These are phyloP conservation scores for Apamea crenata DNA, from an alignment of 2,888 invertebrate species.

Conservation along the genomic window DNA sequence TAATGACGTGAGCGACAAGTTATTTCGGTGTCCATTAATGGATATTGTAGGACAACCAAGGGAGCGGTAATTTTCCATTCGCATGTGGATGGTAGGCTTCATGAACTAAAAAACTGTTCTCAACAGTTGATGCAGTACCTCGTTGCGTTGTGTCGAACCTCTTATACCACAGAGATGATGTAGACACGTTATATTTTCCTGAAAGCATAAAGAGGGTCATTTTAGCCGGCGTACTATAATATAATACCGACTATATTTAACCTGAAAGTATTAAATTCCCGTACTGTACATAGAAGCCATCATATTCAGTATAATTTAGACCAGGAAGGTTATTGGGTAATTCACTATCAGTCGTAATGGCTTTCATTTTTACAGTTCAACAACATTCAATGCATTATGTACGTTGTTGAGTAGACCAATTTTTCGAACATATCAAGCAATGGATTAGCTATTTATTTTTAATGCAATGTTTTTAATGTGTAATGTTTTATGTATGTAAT, in stretches of 20 bases:
- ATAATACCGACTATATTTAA: background rate
- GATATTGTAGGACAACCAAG: slow-evolving; percentile 1
- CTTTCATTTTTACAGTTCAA: too few relatives aligned
- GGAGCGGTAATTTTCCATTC: background rate
- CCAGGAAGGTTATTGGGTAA: background rate
- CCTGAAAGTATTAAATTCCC: background rate
- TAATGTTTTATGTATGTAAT: too few relatives aligned
- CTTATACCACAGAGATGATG: background rate
- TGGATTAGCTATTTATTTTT: too few relatives aligned
- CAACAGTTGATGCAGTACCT: background rate
- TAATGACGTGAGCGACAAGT: slow-evolving; percentile 68
- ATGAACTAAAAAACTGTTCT: background rate
- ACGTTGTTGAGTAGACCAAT: too few relatives aligned
- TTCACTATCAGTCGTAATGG: too few relatives aligned
- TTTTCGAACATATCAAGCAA: too few relatives aligned
- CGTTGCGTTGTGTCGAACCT: background rate
- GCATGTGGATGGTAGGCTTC: background rate
- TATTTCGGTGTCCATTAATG: slow-evolving; percentile 15
- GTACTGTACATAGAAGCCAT: background rate
- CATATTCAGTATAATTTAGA: background rate
- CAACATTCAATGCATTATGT: too few relatives aligned
- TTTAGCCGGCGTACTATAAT: background rate
- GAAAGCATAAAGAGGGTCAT: background rate
- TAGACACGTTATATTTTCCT: background rate
- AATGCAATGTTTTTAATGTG: too few relatives aligned